Evolutionary conservation across 2,888 invertebrate species (phyloP).

Genomic region (Trachelus stipa): DNA sequence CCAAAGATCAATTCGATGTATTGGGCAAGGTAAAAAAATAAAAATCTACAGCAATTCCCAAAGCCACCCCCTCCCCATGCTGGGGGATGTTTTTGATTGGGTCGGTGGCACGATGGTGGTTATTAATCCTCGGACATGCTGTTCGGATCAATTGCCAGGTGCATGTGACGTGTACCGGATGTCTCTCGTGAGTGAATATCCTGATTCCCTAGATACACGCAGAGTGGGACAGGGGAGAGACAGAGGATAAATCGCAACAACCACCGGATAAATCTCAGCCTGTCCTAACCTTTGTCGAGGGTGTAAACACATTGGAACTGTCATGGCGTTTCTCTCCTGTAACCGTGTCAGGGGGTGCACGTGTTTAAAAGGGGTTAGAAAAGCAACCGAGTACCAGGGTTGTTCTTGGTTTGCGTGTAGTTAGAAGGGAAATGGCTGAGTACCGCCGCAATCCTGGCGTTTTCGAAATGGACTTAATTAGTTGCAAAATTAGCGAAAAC

Average conservation of each 20-base stretch:
- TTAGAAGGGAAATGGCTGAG: neutral
- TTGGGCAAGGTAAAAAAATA: neutral
- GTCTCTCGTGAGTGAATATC: neutral
- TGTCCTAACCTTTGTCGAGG: neutral
- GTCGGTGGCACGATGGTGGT: neutral
- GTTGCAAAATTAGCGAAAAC: constrained; percentile 50
- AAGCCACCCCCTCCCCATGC: neutral
- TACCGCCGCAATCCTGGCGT: constrained; percentile 32
- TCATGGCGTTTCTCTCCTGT: neutral
- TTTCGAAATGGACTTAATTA: constrained; percentile 47
- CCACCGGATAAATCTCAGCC: neutral
- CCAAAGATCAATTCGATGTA: neutral
- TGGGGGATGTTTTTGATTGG: neutral
- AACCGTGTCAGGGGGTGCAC: neutral
- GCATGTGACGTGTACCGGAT: neutral
- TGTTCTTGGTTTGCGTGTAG: neutral
- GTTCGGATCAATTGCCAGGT: neutral
- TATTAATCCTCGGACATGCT: neutral
- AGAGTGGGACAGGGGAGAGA: neutral
- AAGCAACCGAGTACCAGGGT: neutral
- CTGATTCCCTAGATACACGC: neutral
- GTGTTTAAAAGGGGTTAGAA: neutral
- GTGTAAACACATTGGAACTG: neutral
- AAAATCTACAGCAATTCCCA: neutral
- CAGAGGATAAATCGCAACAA: neutral